A percentile compares a stretch with the other conserved stretches of the same genome.
Conservation (phyloP, 2,113 vertebrate species). For the human region DNA sequence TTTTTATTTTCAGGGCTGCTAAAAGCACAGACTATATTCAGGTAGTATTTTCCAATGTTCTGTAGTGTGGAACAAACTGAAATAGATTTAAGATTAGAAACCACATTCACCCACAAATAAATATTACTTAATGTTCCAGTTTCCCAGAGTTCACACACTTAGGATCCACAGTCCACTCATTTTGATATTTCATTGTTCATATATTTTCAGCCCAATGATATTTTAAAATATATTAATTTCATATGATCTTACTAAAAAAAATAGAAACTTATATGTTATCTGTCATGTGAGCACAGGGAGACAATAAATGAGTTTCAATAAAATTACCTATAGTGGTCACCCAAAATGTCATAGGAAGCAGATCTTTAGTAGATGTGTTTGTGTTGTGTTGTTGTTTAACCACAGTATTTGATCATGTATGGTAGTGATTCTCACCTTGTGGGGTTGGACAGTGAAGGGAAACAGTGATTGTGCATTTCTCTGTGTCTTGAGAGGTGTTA, state of each 20-base stretch:
- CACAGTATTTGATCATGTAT: background rate
- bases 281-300: background rate
- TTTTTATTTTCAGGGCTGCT: background rate
- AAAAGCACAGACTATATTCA: background rate
- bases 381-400: background rate
- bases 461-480: background rate
- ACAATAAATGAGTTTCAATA: background rate
- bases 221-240: constrained; percentile 4
- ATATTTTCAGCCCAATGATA: constrained; percentile 3
- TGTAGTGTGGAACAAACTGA: constrained; percentile 55
- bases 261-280: background rate
- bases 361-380: background rate
- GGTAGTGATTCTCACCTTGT: background rate
- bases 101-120: constrained; percentile 58
- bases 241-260: background rate
- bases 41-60: constrained; percentile 48
- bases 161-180: background rate
- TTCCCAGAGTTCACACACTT: background rate
- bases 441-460: background rate
- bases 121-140: constrained; percentile 32
- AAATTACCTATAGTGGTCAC: background rate
- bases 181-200: constrained; percentile 19
- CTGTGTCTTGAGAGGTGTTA: background rate
- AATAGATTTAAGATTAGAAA: constrained; percentile 67
- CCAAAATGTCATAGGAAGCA: background rate